phyloP scores from a whole-genome alignment of 2,797 vertebrate genomes.

The Anguilla marmorata region DNA sequence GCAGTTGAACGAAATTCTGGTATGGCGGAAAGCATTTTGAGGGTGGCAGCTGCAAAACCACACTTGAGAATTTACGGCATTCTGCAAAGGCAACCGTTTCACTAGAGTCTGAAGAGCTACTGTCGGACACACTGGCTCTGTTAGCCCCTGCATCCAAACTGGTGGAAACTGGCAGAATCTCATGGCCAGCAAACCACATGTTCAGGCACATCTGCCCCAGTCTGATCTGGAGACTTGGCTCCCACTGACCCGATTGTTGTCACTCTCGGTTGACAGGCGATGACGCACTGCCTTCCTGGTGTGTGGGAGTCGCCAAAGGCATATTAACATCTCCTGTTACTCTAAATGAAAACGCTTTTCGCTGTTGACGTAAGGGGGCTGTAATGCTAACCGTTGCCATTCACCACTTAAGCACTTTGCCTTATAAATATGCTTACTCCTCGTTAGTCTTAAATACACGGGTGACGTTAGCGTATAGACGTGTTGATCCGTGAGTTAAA shows the following conservation, averaged over 20 bases:
- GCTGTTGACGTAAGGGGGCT: background rate
- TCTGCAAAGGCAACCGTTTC: background rate
- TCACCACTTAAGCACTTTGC: background rate
- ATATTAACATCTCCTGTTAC: background rate
- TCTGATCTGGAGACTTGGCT: background rate
- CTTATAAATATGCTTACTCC: background rate
- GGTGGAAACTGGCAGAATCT: background rate
- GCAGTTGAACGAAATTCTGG: background rate
- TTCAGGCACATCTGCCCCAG: background rate
- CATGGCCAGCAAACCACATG: background rate
- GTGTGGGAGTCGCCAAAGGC: background rate
- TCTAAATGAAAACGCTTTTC: background rate
- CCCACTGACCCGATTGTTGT: background rate
- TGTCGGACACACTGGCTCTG: background rate
- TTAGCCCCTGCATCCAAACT: background rate
- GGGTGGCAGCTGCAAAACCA: slow-evolving; percentile 9
- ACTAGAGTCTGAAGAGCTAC: background rate
- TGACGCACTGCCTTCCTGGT: background rate
- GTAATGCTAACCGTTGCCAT: background rate
- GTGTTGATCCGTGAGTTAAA: background rate
- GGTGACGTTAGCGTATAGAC: background rate
- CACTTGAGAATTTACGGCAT: background rate
- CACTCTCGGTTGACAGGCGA: background rate
- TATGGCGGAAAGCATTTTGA: background rate
- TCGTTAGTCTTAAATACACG: background rate